Base-by-base conservation (phyloP, 2,888 invertebrate species). In the Eurytoma adleriae region DNA sequence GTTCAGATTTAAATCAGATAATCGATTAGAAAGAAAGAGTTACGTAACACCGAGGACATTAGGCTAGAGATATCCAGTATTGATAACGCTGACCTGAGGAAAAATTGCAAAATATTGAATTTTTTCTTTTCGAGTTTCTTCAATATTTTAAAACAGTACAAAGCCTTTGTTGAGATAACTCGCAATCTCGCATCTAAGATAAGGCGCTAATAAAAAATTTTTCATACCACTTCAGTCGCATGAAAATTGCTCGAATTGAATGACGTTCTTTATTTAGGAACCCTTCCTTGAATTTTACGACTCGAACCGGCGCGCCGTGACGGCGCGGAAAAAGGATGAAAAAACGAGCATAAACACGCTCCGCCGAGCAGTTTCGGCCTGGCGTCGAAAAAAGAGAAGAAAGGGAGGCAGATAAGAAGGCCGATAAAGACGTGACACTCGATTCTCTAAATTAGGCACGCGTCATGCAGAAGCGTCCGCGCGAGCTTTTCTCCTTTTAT, bases 401-500 rank as follows among this genome's bases (percentile, higher is more conserved):
- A 13, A 20, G n/a, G 54, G 18, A 16, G 66, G 56, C 24, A 68
- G 80, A 81, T 78, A 81, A 80, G 78, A 64, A 66, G 40, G 61
- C 61, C 78, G 78, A 81, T 81, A 81, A 79, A 81, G 72, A 76
- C 72, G 75, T 76, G 72, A 81, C 75, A 75, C 75, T 71, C 81
- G 78, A 78, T 81, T 74, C 75, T 71, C 68, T 71, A 76, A 78
- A 81, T 79, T 78, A 79, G 78, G 68, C 75, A 75, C 68, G 78
- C 78, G 40, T 78, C 75, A 18, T 64, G 57, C 50, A 24, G 13
- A 52, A 10, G 59, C 79, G 18, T 18, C 24, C 56, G 40, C 30
- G 54, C 20, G 12, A 24, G 48, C 56, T 20, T 40, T 40, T 73
- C 74, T 81, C 59, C 74, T 40, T 78, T 75, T 79, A 79, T 62